A percentile compares a stretch with the other conserved stretches of the same genome.
Evolutionary conservation across 2,888 invertebrate species (phyloP).

Genomic region (Drosophila anceps): DNA sequence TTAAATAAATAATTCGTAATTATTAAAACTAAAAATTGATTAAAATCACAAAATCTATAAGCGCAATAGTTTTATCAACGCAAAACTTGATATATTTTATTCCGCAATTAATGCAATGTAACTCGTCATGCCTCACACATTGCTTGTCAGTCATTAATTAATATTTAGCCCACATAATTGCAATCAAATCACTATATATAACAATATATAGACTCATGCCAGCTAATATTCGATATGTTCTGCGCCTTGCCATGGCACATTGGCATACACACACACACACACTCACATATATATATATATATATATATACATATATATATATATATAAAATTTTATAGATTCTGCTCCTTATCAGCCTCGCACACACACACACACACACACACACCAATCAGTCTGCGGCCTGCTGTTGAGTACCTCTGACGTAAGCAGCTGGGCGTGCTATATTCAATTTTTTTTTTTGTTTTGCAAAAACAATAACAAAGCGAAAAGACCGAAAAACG

Average conservation of each 20-base stretch:
- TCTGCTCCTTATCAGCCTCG: constrained; percentile 65
- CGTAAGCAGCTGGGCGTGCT: constrained; percentile 64
- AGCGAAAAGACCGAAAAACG: constrained; percentile 25
- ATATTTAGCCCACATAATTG: constrained; percentile 16
- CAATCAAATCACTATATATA: constrained; percentile 18
- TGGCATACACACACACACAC: constrained; percentile 8
- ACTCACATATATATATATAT: not conserved
- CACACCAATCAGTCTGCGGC: constrained; percentile 35
- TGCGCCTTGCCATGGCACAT: constrained; percentile 19
- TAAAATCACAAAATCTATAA: not conserved
- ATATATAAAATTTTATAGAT: constrained; percentile 47
- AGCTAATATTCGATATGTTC: constrained; percentile 10
- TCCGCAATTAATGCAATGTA: not conserved
- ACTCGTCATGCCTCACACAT: not conserved
- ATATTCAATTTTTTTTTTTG: constrained; percentile 64
- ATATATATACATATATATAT: not conserved
- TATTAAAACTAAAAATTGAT: not conserved
- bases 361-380: constrained; percentile 35
- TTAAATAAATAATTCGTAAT: no score
- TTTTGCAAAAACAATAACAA: constrained; percentile 34
- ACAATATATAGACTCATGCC: constrained; percentile 7
- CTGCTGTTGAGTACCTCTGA: constrained; percentile 47
- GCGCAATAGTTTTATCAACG: no score
- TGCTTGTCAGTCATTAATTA: not conserved
- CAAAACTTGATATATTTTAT: not conserved